These are phyloP conservation scores for Pseudopipra pipra DNA, from an alignment of 2,113 vertebrate genomes.

Conservation along the genomic window DNA sequence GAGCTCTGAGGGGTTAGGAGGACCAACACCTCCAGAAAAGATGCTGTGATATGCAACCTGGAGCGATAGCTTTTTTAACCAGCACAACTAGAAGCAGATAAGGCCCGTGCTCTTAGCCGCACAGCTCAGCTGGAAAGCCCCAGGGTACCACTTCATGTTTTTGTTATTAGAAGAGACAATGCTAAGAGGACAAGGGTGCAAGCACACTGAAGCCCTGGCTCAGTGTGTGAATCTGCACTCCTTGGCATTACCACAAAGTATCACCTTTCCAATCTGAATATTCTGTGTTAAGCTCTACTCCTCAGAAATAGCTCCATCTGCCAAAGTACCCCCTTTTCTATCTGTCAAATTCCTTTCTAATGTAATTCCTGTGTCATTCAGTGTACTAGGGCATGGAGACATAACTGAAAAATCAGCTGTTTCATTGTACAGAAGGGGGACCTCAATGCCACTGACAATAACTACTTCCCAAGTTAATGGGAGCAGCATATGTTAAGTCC, in stretches of 20 bases:
- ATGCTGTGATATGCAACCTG: rapidly evolving
- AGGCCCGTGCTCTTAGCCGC: not conserved
- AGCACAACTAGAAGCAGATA: not conserved
- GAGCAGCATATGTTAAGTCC: not conserved
- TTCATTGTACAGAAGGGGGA: not conserved
- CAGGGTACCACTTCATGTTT: rapidly evolving
- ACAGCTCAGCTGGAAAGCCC: not conserved
- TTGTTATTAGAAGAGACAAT: not conserved
- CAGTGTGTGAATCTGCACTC: not conserved
- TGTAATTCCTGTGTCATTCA: not conserved
- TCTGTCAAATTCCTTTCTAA: not conserved
- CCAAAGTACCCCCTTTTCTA: not conserved
- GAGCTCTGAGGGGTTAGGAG: not conserved
- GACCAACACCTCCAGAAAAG: not conserved
- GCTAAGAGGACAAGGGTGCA: not conserved
- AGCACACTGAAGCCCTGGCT: not conserved
- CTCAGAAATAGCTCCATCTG: not conserved
- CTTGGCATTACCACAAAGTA: not conserved
- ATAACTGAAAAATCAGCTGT: not conserved
- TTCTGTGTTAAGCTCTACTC: not conserved
- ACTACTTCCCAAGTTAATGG: not conserved
- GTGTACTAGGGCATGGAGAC: not conserved
- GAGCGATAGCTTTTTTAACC: not conserved
- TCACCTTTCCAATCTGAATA: not conserved
- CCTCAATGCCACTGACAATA: not conserved